Conservation (phyloP, 2,797 vertebrate genomes). For the Pelodytes ibericus region DNA sequence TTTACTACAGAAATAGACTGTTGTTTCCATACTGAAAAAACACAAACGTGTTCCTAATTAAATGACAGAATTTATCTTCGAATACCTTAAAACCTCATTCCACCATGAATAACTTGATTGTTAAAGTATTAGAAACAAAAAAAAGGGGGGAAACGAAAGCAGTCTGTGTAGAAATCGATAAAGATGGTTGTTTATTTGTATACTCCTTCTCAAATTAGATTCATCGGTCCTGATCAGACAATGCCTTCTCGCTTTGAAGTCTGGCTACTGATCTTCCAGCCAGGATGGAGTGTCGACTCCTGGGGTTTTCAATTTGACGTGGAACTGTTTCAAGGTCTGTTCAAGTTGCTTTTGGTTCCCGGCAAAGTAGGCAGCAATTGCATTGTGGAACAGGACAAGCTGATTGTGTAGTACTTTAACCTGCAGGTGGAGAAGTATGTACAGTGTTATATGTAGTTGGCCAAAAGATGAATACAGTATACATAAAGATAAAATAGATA, state of each 20-base stretch:
- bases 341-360: constrained; percentile 98
- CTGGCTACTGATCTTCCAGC: constrained; percentile 90
- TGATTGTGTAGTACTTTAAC: constrained; percentile 98
- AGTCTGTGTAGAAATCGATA: constrained; percentile 68
- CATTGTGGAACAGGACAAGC: constrained; percentile 96
- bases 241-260: constrained; percentile 54
- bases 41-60: constrained; percentile 63
- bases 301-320: constrained; percentile 98
- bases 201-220: constrained; percentile 59
- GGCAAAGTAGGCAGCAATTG: constrained; percentile 94
- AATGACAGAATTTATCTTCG: constrained; percentile 69
- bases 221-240: constrained; percentile 59
- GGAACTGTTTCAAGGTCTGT: constrained; percentile 97
- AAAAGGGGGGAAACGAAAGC: constrained; percentile 71
- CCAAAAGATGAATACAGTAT: too few species aligned
- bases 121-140: constrained; percentile 68
- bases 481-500: too few species aligned
- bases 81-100: constrained; percentile 64
- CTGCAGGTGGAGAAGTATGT: constrained; percentile 67
- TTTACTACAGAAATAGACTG: constrained; percentile 67
- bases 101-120: constrained; percentile 63
- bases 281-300: constrained; percentile 91
- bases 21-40: constrained; percentile 73
- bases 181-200: constrained; percentile 59
- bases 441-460: not conserved